Evolutionary conservation across 2,113 vertebrate species (phyloP).

Genomic region (Narcine bancroftii): DNA sequence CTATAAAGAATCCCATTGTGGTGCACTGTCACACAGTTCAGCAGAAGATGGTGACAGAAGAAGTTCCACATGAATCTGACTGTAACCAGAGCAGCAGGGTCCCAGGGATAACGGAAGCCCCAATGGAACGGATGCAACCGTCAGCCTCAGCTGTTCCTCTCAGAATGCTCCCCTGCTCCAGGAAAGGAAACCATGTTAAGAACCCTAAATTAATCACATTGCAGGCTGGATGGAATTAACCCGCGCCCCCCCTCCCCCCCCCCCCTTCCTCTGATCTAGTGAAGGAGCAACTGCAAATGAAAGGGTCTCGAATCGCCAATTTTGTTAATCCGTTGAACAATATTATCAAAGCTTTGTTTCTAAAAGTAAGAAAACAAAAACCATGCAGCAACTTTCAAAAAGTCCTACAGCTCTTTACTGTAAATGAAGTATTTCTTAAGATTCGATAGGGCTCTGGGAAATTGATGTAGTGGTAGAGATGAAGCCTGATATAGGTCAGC

Average conservation of each 20-base stretch:
- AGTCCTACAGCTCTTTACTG: too few species aligned
- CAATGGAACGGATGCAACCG: background rate
- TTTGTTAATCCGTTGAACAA: background rate
- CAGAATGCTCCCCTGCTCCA: background rate
- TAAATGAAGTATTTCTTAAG: too few species aligned
- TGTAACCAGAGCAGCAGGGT: background rate
- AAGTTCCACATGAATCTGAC: background rate
- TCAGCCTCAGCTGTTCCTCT: conserved; percentile 7
- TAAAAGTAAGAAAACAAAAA: too few species aligned
- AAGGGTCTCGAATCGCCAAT: background rate
- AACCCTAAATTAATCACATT: background rate
- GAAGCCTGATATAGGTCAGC: too few species aligned
- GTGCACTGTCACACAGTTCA: background rate
- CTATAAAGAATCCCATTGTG: background rate
- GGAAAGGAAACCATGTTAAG: background rate
- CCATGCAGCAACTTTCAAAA: too few species aligned
- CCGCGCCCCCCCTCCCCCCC: too few species aligned
- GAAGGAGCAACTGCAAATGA: background rate
- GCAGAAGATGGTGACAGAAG: background rate
- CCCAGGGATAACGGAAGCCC: background rate
- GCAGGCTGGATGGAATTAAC: background rate
- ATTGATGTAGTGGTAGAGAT: too few species aligned
- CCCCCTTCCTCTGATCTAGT: background rate
- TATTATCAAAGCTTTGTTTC: background rate
- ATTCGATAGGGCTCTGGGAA: too few species aligned